A percentile compares a stretch with the other conserved stretches of the same genome.
Evolutionary conservation across 2,113 vertebrate genomes (phyloP).

Genomic region (Hemichromis elongatus): DNA sequence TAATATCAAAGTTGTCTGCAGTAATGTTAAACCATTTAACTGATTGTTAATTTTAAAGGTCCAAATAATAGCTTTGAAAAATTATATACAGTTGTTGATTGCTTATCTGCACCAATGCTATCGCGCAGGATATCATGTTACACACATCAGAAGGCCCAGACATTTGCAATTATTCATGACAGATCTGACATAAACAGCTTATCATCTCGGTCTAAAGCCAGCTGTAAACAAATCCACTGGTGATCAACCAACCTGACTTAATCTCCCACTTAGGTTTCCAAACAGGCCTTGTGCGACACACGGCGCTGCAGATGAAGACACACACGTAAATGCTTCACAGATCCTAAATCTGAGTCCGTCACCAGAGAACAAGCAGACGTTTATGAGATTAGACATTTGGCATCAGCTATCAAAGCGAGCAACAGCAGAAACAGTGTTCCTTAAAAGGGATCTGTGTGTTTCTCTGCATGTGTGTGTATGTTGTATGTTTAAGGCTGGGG

Average conservation of each 20-base stretch:
- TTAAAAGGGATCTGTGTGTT: conserved; percentile 76
- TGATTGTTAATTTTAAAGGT: background rate
- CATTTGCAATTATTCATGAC: conserved; percentile 69
- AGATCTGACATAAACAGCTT: conserved; percentile 69
- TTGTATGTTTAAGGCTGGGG: background rate
- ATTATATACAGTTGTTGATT: background rate
- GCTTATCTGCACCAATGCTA: background rate
- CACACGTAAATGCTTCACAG: conserved; percentile 71
- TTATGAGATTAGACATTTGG: conserved; percentile 90
- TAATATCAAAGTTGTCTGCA: background rate
- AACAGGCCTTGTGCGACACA: conserved; percentile 64
- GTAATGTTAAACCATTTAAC: background rate
- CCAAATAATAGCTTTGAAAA: background rate
- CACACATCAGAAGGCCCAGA: conserved; percentile 35
- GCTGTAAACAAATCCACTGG: conserved; percentile 67
- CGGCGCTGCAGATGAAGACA: conserved; percentile 69
- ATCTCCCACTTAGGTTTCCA: conserved; percentile 74
- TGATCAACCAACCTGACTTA: conserved; percentile 71
- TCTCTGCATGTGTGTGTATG: background rate
- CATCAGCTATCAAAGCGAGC: conserved; percentile 91
- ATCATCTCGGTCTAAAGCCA: conserved; percentile 59
- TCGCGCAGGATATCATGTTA: conserved; percentile 27
- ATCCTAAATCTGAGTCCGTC: conserved; percentile 66
- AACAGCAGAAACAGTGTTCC: conserved; percentile 78
- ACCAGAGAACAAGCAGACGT: conserved; percentile 68